Base-by-base conservation (phyloP, 2,888 invertebrate species). In the Ypsolopha sequella region DNA sequence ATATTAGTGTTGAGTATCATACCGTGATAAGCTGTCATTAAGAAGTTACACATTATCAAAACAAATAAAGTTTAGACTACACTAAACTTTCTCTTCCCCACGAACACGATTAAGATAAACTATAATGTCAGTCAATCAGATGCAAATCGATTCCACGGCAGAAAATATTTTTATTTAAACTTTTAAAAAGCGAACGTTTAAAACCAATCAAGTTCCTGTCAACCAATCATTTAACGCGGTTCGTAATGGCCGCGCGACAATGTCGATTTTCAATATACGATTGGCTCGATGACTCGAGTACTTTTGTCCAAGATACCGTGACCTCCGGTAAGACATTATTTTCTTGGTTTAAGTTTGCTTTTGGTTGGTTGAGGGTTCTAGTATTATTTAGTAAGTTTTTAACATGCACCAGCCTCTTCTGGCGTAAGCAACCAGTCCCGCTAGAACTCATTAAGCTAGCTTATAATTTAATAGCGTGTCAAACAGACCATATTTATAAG, bases 71-170 rank as follows among this genome's bases (percentile, higher is more conserved):
- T 24, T 24, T 24, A 24, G 24, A 24, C 24, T 24, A 24, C 7
- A 13, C 8, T 35, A 48, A 43, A 10, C 59, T 59, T 59, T 59
- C 59, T 56, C 59, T 54, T 54, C 56, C 50, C 41, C 45, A 39
- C 52, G 52, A 54, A 55, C 46, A 36, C 52, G 52, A 54, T 57
- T 50, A 36, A 46, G 50, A 52, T 52, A 49, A 52, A 50, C 43
- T 54, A 47, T 54, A 55, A 57, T 55, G 51, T 54, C 53, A 54
- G 56, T 57, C 58, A 60, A 60, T 57, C 47, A 47, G 43, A 60
- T 60, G 59, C 53, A 52, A 58, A 60, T 60, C 48, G 52, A 57
- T 56, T 58, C 59, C 33, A 33, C 46, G 1, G n/a, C 24, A 4
- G 36, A 11, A 33, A 24, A 49, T 43, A 38, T 11, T 50, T 50